Conservation (phyloP, 2,113 vertebrate genomes). For the Bubo scandiacus region DNA sequence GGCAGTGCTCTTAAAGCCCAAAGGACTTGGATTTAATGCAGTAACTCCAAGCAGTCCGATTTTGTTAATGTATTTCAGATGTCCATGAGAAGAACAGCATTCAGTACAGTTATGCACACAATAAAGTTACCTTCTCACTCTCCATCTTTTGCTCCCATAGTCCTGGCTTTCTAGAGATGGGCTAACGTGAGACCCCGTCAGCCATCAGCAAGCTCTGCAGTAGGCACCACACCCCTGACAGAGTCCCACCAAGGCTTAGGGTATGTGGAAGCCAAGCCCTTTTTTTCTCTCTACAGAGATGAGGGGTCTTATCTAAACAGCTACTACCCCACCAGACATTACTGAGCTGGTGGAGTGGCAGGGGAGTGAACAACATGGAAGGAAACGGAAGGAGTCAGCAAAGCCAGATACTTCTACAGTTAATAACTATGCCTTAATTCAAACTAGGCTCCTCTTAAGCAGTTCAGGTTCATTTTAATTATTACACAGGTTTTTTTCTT, state of each 20-base stretch:
- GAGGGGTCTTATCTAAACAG: neutral
- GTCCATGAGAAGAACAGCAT: neutral
- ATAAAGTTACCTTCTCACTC: neutral
- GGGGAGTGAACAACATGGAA: fast-evolving
- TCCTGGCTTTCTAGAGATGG: neutral
- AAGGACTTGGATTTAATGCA: neutral
- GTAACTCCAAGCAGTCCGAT: neutral
- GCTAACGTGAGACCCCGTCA: fast-evolving
- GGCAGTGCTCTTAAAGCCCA: neutral
- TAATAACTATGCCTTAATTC: constrained; percentile 7
- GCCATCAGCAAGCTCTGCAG: neutral
- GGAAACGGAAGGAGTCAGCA: neutral
- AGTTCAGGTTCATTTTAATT: constrained; percentile 35
- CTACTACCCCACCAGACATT: neutral
- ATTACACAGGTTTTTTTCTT: neutral
- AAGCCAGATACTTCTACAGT: neutral
- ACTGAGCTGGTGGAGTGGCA: neutral
- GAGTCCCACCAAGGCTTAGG: neutral
- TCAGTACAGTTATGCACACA: neutral
- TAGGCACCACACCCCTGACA: fast-evolving
- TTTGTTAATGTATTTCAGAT: neutral
- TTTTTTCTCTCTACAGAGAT: neutral
- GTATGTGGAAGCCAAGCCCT: neutral
- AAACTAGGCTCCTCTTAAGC: constrained; percentile 21
- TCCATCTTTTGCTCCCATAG: neutral